Evolutionary conservation across 2,113 vertebrate genomes (phyloP), one percentile per base, ranked within the genome.

Genomic region (Otis tarda): DNA sequence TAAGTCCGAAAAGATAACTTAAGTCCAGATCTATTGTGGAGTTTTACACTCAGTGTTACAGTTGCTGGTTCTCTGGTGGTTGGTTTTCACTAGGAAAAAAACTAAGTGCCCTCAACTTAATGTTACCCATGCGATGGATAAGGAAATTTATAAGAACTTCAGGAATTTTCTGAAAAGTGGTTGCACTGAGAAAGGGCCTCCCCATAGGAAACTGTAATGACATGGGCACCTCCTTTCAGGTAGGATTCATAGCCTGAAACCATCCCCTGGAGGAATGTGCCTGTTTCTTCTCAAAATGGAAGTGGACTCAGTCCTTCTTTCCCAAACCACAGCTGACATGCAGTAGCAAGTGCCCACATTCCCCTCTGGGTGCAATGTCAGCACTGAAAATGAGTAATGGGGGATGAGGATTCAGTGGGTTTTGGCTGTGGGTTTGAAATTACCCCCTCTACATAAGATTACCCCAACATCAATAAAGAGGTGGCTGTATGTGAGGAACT

Each of bases 51-150:
- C 60, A n/a, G 0, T 17, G 30, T 53, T 27, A 69, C 19, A 33
- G 5, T 6, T 20, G 3, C 8, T 0, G 1, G 2, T 76, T 91
- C 90, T 60, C 49, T 1, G 0, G 23, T 77, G 19, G 2, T 3
- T 84, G 5, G 4, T 82, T 83, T 85, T 71, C 24, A 53, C 17
- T 35, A 14, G 14, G 24, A 68, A 41, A 60, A 59, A 63, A 24
- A 1, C 1, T 14, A 35, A 56, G 6, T 50, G 15, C 57, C 55
- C 41, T 83, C 86, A 5, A 59, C 43, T 37, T 61, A 24, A 64
- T 43, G 16, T 61, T 79, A 7, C 23, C 9, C 18, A 10, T 43
- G 19, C 16, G 69, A 41, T 19, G 17, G 24, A 45, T 75, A 22
- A 59, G 9, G 30, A 61, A 93, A 83, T 3, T 64, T 53, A 74